Base-by-base conservation (phyloP, 2,797 vertebrate species). In the Acanthurus leucopareius region DNA sequence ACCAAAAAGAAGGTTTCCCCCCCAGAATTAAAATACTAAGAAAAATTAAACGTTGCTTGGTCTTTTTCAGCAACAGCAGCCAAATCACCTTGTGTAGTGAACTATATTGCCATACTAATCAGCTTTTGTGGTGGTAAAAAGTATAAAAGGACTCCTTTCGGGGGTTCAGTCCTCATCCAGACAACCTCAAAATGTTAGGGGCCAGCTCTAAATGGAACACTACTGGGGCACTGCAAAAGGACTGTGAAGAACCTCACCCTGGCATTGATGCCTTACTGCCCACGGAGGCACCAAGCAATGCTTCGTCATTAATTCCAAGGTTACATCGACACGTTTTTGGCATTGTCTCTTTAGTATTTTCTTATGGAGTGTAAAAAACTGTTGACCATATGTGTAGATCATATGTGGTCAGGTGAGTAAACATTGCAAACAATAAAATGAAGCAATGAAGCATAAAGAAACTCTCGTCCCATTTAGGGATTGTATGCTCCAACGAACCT, bases 181-280 rank as follows among this genome's bases (percentile, higher is more conserved):
- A 71, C 35, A 35, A 38, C 63, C 66, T 56, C 60, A 35, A 57
- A 5, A 45, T 15, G 62, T 73, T 35, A 16, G 69, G 85, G 77
- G 75, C 79, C 85, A 69, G 69, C 63, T 87, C 56, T 38, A 20
- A 61, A 62, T 40, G 49, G 64, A 86, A 72, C 77, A 72, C 78
- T 82, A 77, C 60, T 15, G 67, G 75, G 73, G 59, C 49, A 45
- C 77, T 72, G 77, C 73, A 64, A 51, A 64, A 49, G 84, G 77
- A 88, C 86, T 71, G 67, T 73, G 83, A 80, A 73, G 82, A 86
- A 81, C 86, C 86, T 89, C 85, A 74, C 73, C 54, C 4, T 54
- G 85, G 85, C 84, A 72, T 69, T 59, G 52, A 88, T 61, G 86
- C 91, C 90, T 90, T 91, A 90, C 82, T 88, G 82, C 88, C 88